Conservation (phyloP, 1,140 invertebrate genomes). For the Drosophila sproati region DNA sequence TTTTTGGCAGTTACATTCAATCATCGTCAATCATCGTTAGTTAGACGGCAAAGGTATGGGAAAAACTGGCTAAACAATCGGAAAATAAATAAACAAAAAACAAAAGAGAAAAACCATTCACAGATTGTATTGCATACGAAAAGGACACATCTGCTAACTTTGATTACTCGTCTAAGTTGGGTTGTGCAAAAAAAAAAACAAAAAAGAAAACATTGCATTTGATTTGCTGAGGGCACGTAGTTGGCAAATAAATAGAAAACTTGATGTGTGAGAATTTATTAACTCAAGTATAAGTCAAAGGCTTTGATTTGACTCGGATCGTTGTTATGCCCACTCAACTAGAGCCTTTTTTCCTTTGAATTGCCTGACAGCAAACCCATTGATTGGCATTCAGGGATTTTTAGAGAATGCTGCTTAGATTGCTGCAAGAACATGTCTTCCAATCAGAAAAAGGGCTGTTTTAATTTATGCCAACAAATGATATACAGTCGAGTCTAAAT, state of each 20-base stretch:
- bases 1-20: constrained; percentile 29
- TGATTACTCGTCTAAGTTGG: constrained; percentile 57
- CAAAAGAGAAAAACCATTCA: constrained; percentile 40
- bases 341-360: not conserved
- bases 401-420: too few species aligned
- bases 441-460: too few species aligned
- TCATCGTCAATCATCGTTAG: constrained; percentile 47
- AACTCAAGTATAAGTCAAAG: constrained; percentile 62
- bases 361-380: too few species aligned
- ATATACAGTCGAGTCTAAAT: too few species aligned
- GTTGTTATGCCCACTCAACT: not conserved
- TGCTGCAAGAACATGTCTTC: too few species aligned
- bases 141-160: constrained; percentile 63
- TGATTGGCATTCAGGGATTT: too few species aligned
- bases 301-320: constrained; percentile 39
- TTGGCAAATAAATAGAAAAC: constrained; percentile 33
- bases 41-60: constrained; percentile 15
- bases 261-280: constrained; percentile 63
- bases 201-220: constrained; percentile 43
- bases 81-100: constrained; percentile 40
- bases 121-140: constrained; percentile 59
- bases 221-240: constrained; percentile 38
- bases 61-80: constrained; percentile 67
- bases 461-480: too few species aligned
- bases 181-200: not conserved